Percentiles rank a stretch among this genome's conserved stretches.
These are phyloP conservation scores for Lordiphosa stackelbergi DNA, from an alignment of 1,140 invertebrate genomes.

Conservation along the genomic window DNA sequence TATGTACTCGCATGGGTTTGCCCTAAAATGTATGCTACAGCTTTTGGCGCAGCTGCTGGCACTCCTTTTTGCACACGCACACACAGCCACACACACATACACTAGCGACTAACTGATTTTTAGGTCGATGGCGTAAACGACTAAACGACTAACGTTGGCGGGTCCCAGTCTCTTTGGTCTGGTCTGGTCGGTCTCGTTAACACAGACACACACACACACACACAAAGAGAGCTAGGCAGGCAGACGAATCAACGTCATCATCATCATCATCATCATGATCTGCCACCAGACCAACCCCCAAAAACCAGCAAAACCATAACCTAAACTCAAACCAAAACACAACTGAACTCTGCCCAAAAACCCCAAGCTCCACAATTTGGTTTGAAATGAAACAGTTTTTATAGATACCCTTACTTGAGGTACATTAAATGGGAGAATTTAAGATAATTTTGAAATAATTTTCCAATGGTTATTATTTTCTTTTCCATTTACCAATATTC, in stretches of 20 bases:
- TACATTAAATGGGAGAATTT: too few species aligned
- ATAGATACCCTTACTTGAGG: too few species aligned
- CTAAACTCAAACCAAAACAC: conserved; percentile 25
- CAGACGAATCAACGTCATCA: conserved; percentile 42
- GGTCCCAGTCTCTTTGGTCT: conserved; percentile 20
- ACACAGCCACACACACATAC: conserved; percentile 31
- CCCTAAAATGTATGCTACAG: conserved; percentile 67
- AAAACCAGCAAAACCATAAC: conserved; percentile 36
- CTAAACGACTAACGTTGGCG: conserved; percentile 42
- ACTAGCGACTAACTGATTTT: conserved; percentile 66
- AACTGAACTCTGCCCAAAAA: conserved; percentile 2
- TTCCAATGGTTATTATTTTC: too few species aligned
- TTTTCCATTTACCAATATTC: too few species aligned
- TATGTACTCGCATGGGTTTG: conserved; percentile 27
- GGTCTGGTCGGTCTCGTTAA: conserved; percentile 43
- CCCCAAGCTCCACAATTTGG: conserved; percentile 33
- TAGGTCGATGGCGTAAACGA: conserved; percentile 68
- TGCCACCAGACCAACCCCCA: conserved; percentile 23
- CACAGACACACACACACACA: conserved; percentile 15
- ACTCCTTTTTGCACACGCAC: conserved; percentile 58
- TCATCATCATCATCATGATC: conserved; percentile 26
- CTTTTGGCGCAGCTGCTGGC: conserved; percentile 58
- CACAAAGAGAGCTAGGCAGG: conserved; percentile 25
- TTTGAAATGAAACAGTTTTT: conserved; percentile 56
- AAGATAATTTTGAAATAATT: too few species aligned